Evolutionary conservation across 2,113 vertebrate species (phyloP).

Genomic region (Oplegnathus fasciatus): DNA sequence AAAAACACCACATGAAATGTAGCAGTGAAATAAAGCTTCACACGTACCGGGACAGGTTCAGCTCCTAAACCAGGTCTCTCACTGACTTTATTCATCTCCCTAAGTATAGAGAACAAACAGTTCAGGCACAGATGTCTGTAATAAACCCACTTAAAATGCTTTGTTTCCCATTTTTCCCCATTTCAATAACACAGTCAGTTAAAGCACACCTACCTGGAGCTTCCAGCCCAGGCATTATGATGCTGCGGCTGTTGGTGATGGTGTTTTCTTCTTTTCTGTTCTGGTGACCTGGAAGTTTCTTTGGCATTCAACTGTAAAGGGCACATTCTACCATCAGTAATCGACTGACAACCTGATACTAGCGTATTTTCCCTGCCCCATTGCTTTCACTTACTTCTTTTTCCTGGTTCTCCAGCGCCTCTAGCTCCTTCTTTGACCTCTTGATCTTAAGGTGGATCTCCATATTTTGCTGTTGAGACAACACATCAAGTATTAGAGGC

Average conservation of each 20-base stretch:
- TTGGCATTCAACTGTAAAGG: slow-evolving; percentile 71
- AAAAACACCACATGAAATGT: neutral
- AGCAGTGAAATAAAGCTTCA: neutral
- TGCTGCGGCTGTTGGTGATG: slow-evolving; percentile 71
- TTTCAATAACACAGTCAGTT: neutral
- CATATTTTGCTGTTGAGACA: slow-evolving; percentile 93
- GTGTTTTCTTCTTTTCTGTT: slow-evolving; percentile 82
- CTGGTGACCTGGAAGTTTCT: slow-evolving; percentile 75
- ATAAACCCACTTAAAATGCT: no score
- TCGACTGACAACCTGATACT: neutral
- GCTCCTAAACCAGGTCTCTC: slow-evolving; percentile 85
- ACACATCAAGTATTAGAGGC: neutral
- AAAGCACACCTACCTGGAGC: slow-evolving; percentile 76
- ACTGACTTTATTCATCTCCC: slow-evolving; percentile 78
- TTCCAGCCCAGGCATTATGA: slow-evolving; percentile 79
- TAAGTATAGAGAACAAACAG: slow-evolving; percentile 29
- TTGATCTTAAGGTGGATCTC: slow-evolving; percentile 97
- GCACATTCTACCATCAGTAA: slow-evolving; percentile 8
- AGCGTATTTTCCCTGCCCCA: neutral
- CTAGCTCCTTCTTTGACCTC: slow-evolving; percentile 93
- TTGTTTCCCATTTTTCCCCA: neutral
- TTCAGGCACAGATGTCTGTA: neutral
- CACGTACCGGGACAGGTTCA: slow-evolving; percentile 75
- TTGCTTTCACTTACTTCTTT: slow-evolving; percentile 79
- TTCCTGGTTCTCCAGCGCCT: slow-evolving; percentile 95